Base-by-base conservation (phyloP, 2,888 invertebrate genomes). In the Trichogramma evanescens region DNA sequence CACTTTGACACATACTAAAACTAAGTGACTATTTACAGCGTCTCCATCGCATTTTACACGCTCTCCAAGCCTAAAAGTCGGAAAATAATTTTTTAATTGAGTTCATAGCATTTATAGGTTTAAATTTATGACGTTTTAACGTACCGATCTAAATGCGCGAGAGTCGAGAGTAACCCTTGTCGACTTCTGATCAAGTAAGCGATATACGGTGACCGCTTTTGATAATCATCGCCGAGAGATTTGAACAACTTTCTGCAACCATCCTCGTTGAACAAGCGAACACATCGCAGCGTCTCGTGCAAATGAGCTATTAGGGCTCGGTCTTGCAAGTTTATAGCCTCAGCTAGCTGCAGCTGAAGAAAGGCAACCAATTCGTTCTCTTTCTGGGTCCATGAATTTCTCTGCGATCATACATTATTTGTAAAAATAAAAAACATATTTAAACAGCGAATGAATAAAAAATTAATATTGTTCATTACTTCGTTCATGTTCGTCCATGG, bases 101-200 rank as follows among this genome's bases (percentile, higher is more conserved):
- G 42, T 51, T 45, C 49, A 50, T 42, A 56, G 8, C 39, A 48
- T 10, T 26, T 56, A 10, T 41, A 45, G 2, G 26, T 26, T 45
- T 45, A 45, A 45, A 45, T 45, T 45, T 3, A 45, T 45, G 8
- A 45, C 4, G 13, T 55, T 7, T 57, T 63, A 26, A 73, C 65
- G 77, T 81, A 83, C 81, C 86, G 84, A 65, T 88, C 86, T 51
- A 92, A 79, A 71, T 88, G 88, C 58, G 89, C 86, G 63, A 88
- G 80, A 8, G 88, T 87, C 50, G 87, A 83, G n/a, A 94, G 79
- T 50, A 94, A 80, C 54, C 89, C 87, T 73, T 93, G 89, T 43
- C 90, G 85, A 71, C 89, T 91, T 66, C 88, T 82, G 66, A 91
- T 86, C 68, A 95, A 81, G 80, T 95, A 94, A 50, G 89, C 86